These are phyloP conservation scores for Denticeps clupeoides DNA, from an alignment of 2,797 vertebrate species.

Conservation along the genomic window DNA sequence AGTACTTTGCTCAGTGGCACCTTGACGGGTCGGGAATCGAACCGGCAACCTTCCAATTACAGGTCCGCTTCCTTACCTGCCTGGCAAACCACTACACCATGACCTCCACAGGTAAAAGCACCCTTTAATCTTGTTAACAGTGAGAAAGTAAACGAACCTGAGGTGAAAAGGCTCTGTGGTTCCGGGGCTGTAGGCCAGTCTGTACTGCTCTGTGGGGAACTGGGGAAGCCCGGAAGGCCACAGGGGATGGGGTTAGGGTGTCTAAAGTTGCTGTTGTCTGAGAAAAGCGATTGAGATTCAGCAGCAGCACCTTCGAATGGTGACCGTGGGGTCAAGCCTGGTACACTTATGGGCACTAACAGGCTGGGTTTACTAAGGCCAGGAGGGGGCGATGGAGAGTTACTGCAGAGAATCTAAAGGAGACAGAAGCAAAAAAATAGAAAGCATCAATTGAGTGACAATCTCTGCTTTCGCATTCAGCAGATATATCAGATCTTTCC, in stretches of 20 bases:
- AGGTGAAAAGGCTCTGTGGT: slow-evolving; percentile 97
- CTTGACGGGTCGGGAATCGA: too few relatives aligned
- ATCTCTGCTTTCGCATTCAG: too few relatives aligned
- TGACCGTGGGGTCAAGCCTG: slow-evolving; percentile 82
- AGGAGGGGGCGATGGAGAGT: slow-evolving; percentile 92
- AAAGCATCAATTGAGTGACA: neutral
- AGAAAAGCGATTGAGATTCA: slow-evolving; percentile 96
- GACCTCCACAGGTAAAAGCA: too few relatives aligned
- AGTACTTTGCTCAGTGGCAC: too few relatives aligned
- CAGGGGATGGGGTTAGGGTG: slow-evolving; percentile 95
- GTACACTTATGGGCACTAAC: slow-evolving; percentile 83
- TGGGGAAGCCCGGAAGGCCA: slow-evolving; percentile 81
- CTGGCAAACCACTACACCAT: too few relatives aligned
- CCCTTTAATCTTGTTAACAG: too few relatives aligned
- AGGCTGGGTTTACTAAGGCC: slow-evolving; percentile 84
- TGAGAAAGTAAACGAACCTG: slow-evolving; percentile 57
- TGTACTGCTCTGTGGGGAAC: slow-evolving; percentile 74
- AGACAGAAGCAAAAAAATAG: neutral
- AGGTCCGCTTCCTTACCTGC: too few relatives aligned
- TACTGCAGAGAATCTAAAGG: slow-evolving; percentile 75
- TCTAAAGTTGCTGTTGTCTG: slow-evolving; percentile 91
- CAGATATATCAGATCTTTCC: too few relatives aligned
- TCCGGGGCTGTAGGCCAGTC: slow-evolving; percentile 97
- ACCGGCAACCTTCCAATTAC: too few relatives aligned
- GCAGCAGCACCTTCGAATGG: slow-evolving; percentile 90